Evolutionary conservation across 2,888 invertebrate species (phyloP).

Genomic region (Apoda limacodes): DNA sequence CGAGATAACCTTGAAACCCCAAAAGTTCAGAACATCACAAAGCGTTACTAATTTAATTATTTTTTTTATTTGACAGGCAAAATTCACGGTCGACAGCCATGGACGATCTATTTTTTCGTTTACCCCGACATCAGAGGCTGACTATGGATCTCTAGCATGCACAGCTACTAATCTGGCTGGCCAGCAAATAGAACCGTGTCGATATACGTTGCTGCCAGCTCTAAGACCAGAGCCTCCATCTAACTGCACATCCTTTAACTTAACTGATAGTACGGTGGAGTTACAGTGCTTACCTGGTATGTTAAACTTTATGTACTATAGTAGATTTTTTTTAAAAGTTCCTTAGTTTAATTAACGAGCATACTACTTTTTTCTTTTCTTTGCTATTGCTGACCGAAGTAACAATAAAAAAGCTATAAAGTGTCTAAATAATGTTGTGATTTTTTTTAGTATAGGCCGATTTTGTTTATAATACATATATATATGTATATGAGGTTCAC

Average conservation of each 20-base stretch:
- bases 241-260: constrained; percentile 81
- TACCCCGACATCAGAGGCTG: constrained; percentile 79
- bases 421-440: too few relatives aligned
- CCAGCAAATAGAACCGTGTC: constrained; percentile 78
- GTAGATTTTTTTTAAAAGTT: background rate
- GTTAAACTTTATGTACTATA: too few relatives aligned
- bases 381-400: too few relatives aligned
- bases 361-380: too few relatives aligned
- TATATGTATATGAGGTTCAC: too few relatives aligned
- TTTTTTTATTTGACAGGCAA: constrained; percentile 40
- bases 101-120: constrained; percentile 79
- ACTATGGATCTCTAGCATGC: constrained; percentile 82
- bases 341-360: too few relatives aligned
- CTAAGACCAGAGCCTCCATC: constrained; percentile 82
- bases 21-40: too few relatives aligned
- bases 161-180: constrained; percentile 81
- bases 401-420: too few relatives aligned
- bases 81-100: constrained; percentile 63
- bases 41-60: too few relatives aligned
- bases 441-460: constrained; percentile 5
- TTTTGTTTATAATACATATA: too few relatives aligned
- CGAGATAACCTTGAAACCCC: too few relatives aligned
- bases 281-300: constrained; percentile 75
- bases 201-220: constrained; percentile 80
- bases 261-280: constrained; percentile 82